A percentile compares a stretch with the other conserved stretches of the same genome.
Evolutionary conservation across 2,797 vertebrate genomes (phyloP).

Genomic region (Pampus argenteus): DNA sequence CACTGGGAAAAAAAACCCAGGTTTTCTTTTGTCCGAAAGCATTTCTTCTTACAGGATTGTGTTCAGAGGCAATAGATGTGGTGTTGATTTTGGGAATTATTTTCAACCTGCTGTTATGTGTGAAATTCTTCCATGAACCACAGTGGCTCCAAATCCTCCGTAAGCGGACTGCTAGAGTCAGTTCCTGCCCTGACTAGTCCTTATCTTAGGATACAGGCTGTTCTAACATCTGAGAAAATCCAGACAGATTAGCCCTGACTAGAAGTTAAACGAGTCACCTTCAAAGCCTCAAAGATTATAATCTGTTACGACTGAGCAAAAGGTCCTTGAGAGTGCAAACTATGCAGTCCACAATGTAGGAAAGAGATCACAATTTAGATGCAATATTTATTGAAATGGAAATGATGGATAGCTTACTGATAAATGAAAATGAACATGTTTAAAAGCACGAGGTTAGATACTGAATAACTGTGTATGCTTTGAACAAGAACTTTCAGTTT

Average conservation of each 20-base stretch:
- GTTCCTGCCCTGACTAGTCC: constrained; percentile 66
- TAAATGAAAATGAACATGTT: constrained; percentile 48
- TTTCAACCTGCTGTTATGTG: constrained; percentile 55
- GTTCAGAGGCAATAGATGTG: constrained; percentile 53
- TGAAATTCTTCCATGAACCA: constrained; percentile 59
- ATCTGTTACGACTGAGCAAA: constrained; percentile 73
- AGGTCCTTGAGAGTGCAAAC: constrained; percentile 61
- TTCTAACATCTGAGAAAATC: constrained; percentile 78
- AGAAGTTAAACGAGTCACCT: constrained; percentile 83
- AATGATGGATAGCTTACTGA: constrained; percentile 52
- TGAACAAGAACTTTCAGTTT: neutral
- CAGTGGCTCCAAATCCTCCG: constrained; percentile 71
- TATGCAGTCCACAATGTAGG: constrained; percentile 61
- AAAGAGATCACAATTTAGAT: constrained; percentile 81
- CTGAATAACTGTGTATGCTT: neutral
- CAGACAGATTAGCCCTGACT: constrained; percentile 83
- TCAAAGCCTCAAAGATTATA: constrained; percentile 78
- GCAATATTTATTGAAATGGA: constrained; percentile 54
- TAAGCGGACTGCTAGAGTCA: constrained; percentile 60
- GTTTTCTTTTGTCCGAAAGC: constrained; percentile 50
- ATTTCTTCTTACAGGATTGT: constrained; percentile 65
- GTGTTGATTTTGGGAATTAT: constrained; percentile 72
- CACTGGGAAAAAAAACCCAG: neutral
- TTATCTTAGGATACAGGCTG: constrained; percentile 84
- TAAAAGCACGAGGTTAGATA: constrained; percentile 17